Conservation (phyloP, 2,113 vertebrate genomes). For the Arenaria interpres region DNA sequence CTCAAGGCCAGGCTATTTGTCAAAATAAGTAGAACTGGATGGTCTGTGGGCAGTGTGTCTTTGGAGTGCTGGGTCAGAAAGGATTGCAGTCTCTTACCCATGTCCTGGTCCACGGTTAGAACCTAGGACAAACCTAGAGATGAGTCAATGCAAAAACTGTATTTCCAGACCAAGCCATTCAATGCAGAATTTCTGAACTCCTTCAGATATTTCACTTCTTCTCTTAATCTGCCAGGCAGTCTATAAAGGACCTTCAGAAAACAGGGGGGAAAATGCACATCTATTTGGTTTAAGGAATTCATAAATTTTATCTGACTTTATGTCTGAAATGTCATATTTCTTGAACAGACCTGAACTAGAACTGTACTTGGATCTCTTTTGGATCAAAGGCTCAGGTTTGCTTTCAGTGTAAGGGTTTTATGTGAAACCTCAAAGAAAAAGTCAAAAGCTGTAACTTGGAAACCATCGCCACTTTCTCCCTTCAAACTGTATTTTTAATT, state of each 20-base stretch:
- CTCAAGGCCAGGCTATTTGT: neutral
- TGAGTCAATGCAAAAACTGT: neutral
- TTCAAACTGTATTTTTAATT: neutral
- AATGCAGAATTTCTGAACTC: neutral
- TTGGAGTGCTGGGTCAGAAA: neutral
- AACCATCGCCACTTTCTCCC: neutral
- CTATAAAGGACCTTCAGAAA: neutral
- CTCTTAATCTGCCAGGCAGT: neutral
- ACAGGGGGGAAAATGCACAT: neutral
- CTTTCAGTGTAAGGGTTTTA: neutral
- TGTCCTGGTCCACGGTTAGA: neutral
- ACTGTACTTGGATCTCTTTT: neutral
- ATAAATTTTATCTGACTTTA: neutral
- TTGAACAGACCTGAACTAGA: neutral
- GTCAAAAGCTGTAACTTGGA: neutral
- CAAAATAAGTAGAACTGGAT: neutral
- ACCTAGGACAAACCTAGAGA: neutral
- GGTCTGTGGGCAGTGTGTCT: neutral
- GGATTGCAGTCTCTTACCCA: neutral
- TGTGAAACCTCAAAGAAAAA: slow-evolving; percentile 5
- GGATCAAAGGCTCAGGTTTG: neutral
- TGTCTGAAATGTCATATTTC: neutral
- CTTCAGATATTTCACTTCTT: neutral
- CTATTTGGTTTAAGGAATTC: neutral
- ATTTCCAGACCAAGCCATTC: neutral